These are phyloP conservation scores for Apis dorsata DNA, from an alignment of 1,140 invertebrate species.

Conservation along the genomic window DNA sequence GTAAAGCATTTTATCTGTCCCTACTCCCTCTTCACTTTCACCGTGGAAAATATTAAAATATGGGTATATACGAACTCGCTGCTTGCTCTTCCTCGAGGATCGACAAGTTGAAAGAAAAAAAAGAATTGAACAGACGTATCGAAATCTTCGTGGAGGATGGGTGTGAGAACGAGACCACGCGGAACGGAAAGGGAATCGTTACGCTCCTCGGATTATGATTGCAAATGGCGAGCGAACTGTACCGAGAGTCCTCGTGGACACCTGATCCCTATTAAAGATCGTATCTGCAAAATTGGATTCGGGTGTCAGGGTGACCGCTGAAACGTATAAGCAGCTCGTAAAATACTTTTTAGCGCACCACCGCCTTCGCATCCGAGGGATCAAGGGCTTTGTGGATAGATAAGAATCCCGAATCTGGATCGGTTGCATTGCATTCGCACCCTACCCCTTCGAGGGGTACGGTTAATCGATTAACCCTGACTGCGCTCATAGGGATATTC, in stretches of 20 bases:
- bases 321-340: slow-evolving; percentile 80
- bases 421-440: slow-evolving; percentile 38
- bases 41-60: slow-evolving; percentile 64
- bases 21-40: slow-evolving; percentile 8
- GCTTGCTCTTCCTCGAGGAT: neutral
- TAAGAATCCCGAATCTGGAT: slow-evolving; percentile 74
- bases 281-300: slow-evolving; percentile 80
- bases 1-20: slow-evolving; percentile 77
- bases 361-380: slow-evolving; percentile 68
- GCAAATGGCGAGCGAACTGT: slow-evolving; percentile 36
- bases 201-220: neutral
- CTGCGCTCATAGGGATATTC: slow-evolving; percentile 47
- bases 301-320: slow-evolving; percentile 77
- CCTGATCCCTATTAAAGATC: slow-evolving; percentile 79
- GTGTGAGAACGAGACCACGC: slow-evolving; percentile 6
- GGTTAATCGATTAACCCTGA: slow-evolving; percentile 56
- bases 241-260: slow-evolving; percentile 57
- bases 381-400: slow-evolving; percentile 76
- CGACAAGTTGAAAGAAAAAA: neutral
- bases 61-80: slow-evolving; percentile 52
- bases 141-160: neutral
- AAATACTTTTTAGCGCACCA: slow-evolving; percentile 79
- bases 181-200: neutral
- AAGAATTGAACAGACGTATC: neutral
- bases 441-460: slow-evolving; percentile 47